Evolutionary conservation across 2,797 vertebrate genomes (phyloP).

Genomic region (Peromyscus aztecus): DNA sequence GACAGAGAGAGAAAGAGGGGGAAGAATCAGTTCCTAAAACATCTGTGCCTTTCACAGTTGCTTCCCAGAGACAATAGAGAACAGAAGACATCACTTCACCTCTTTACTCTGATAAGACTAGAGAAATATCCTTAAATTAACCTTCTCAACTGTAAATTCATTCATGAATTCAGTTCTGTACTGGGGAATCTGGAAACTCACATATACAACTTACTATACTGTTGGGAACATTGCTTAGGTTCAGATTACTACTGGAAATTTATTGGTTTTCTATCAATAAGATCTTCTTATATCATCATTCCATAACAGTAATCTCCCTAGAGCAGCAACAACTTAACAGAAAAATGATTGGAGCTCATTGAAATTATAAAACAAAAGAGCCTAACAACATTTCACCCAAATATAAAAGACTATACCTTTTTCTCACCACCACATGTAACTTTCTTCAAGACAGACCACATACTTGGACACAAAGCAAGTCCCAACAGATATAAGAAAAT

Average conservation of each 20-base stretch:
- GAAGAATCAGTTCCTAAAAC: not conserved
- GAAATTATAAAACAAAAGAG: no score
- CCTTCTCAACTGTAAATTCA: not conserved
- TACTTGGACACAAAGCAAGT: no score
- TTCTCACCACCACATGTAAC: no score
- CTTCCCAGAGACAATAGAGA: not conserved
- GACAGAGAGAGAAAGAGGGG: not conserved
- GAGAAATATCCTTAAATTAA: not conserved
- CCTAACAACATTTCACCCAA: no score
- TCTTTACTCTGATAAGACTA: not conserved
- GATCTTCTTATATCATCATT: not conserved
- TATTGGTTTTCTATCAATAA: not conserved
- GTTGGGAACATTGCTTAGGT: no score
- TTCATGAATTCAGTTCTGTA: not conserved
- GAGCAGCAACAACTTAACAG: not conserved
- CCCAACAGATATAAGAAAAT: no score
- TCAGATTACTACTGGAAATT: not conserved
- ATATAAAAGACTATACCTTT: no score
- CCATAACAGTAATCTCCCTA: no score
- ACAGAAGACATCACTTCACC: not conserved
- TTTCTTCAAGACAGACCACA: no score
- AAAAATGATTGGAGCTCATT: no score
- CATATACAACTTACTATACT: not conserved
- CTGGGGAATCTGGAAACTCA: not conserved
- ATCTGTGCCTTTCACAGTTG: not conserved